phyloP scores from a whole-genome alignment of 1,140 invertebrate genomes.

The Myzus persicae region DNA sequence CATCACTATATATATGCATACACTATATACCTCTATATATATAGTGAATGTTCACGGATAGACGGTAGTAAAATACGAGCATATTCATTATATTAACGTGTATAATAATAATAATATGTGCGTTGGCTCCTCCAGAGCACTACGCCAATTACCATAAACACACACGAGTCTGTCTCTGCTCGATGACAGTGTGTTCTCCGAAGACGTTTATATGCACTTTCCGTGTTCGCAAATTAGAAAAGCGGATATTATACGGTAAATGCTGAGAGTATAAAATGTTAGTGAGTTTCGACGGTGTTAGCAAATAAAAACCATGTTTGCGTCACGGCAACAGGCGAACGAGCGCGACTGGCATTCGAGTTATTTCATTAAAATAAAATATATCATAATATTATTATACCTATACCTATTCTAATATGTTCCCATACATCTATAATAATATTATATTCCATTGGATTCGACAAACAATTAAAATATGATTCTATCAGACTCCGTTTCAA shows the following conservation, averaged over 20 bases:
- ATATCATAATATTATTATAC: background rate
- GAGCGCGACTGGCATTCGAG: background rate
- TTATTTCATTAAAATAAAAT: slow-evolving; percentile 16
- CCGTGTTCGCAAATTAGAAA: slow-evolving; percentile 39
- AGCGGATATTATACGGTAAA: slow-evolving; percentile 16
- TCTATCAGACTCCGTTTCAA: background rate
- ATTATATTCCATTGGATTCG: background rate
- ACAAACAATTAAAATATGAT: background rate
- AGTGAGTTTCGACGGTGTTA: background rate
- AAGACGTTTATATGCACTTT: slow-evolving; percentile 44
- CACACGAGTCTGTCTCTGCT: background rate
- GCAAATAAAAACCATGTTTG: background rate
- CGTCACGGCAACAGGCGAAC: background rate
- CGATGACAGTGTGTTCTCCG: background rate
- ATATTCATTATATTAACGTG: slow-evolving; percentile 37
- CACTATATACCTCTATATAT: too few relatives aligned
- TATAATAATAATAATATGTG: slow-evolving; percentile 1
- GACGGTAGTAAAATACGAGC: slow-evolving; percentile 21
- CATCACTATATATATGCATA: background rate
- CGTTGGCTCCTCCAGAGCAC: background rate
- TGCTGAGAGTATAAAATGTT: background rate
- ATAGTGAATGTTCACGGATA: background rate
- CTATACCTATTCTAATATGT: background rate
- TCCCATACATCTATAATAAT: background rate
- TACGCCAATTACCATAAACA: slow-evolving; percentile 50